Evolutionary conservation across 2,113 vertebrate species (phyloP).

Genomic region (Syrmaticus mikado): DNA sequence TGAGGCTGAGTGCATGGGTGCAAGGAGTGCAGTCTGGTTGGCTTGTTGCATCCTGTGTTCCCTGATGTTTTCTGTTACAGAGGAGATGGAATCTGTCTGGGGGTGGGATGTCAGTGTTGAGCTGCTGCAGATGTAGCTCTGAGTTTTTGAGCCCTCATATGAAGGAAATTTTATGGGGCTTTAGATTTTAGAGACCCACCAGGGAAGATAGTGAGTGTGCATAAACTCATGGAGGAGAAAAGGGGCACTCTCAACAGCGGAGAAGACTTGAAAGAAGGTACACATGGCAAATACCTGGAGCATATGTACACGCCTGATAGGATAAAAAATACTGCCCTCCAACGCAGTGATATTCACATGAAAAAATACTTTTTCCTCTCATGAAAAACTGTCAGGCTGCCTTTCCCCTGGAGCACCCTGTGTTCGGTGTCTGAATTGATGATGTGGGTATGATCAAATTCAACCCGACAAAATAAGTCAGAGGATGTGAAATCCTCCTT

Average conservation of each 20-base stretch:
- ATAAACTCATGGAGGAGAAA: neutral
- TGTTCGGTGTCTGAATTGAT: constrained; percentile 12
- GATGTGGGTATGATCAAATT: constrained; percentile 42
- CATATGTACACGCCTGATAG: neutral
- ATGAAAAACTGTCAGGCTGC: neutral
- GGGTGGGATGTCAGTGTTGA: neutral
- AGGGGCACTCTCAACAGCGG: neutral
- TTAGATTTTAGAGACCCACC: neutral
- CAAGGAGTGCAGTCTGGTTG: accelerated
- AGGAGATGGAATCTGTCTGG: neutral
- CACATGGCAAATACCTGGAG: neutral
- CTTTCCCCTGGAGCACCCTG: constrained; percentile 1
- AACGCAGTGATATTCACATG: constrained; percentile 11
- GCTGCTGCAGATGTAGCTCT: neutral
- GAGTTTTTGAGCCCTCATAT: neutral
- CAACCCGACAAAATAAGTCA: constrained; percentile 41
- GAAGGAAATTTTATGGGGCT: neutral
- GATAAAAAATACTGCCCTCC: neutral
- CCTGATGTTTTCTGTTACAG: neutral
- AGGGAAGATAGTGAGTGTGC: neutral
- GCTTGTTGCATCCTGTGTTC: neutral
- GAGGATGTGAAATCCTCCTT: neutral
- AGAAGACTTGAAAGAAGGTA: neutral
- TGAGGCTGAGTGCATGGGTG: accelerated
- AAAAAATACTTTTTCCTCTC: neutral